Evolutionary conservation across 2,797 vertebrate genomes (phyloP).

Genomic region (Crypturellus tataupa): DNA sequence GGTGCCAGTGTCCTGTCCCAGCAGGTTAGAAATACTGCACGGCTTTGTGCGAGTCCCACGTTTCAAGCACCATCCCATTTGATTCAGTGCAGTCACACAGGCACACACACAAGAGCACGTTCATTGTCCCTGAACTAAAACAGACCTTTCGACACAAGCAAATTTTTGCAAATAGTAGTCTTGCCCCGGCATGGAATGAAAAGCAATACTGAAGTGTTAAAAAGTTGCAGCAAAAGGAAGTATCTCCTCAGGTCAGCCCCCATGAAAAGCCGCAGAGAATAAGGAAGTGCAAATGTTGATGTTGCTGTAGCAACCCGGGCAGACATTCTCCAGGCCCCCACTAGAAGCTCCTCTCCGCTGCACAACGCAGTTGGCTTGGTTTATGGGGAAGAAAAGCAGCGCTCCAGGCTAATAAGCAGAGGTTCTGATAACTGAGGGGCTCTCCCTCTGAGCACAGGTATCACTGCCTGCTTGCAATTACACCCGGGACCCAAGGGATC

Average conservation of each 20-base stretch:
- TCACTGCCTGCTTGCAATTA: neutral
- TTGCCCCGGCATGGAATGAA: neutral
- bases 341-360: neutral
- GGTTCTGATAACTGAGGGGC: rapidly evolving
- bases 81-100: neutral
- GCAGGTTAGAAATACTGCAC: rapidly evolving
- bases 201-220: neutral
- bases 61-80: neutral
- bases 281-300: neutral
- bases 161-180: neutral
- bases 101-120: rapidly evolving
- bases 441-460: rapidly evolving
- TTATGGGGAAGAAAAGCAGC: neutral
- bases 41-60: rapidly evolving
- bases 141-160: too few species aligned
- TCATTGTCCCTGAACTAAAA: neutral
- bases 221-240: neutral
- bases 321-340: neutral
- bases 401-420: rapidly evolving
- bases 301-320: neutral
- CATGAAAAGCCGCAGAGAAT: neutral
- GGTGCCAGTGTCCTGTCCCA: neutral
- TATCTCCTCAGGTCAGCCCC: neutral
- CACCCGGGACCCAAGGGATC: rapidly evolving
- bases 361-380: rapidly evolving